These are phyloP conservation scores for Melipona quadrifasciata DNA, from an alignment of 1,140 invertebrate genomes.

Conservation along the genomic window DNA sequence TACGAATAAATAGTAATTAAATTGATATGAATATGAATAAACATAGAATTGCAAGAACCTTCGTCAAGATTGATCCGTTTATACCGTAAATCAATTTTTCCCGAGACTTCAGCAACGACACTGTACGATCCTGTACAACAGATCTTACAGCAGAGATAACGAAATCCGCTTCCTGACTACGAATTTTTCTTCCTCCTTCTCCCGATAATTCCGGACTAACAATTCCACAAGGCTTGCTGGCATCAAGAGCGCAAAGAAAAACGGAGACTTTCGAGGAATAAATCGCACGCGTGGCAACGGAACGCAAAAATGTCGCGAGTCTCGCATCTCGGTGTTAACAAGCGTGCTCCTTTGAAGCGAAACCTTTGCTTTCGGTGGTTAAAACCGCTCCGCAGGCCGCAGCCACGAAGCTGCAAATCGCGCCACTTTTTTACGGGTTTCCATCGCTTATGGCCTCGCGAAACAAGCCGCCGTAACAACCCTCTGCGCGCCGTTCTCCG, in stretches of 20 bases:
- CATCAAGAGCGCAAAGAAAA: not conserved
- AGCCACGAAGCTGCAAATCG: not conserved
- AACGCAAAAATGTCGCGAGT: not conserved
- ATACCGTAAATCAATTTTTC: too few relatives aligned
- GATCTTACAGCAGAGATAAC: too few relatives aligned
- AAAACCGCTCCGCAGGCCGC: not conserved
- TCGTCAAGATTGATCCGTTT: too few relatives aligned
- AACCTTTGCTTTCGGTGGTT: not conserved
- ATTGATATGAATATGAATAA: too few relatives aligned
- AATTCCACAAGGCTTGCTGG: not conserved
- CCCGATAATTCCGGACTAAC: not conserved
- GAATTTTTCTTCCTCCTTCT: not conserved
- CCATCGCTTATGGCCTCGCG: constrained; percentile 1
- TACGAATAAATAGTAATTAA: too few relatives aligned
- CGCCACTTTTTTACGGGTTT: constrained; percentile 29
- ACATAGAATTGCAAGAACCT: too few relatives aligned
- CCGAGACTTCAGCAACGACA: too few relatives aligned
- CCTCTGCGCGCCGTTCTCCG: not conserved
- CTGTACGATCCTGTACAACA: too few relatives aligned
- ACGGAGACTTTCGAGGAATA: too few relatives aligned
- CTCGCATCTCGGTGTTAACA: not conserved
- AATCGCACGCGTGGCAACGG: too few relatives aligned
- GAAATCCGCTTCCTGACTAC: not conserved
- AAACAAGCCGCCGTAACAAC: constrained; percentile 36
- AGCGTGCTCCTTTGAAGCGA: not conserved